Evolutionary conservation across 2,888 invertebrate genomes (phyloP), one percentile per base, ranked within the genome.

Genomic region (Lasioglossum malachurum): DNA sequence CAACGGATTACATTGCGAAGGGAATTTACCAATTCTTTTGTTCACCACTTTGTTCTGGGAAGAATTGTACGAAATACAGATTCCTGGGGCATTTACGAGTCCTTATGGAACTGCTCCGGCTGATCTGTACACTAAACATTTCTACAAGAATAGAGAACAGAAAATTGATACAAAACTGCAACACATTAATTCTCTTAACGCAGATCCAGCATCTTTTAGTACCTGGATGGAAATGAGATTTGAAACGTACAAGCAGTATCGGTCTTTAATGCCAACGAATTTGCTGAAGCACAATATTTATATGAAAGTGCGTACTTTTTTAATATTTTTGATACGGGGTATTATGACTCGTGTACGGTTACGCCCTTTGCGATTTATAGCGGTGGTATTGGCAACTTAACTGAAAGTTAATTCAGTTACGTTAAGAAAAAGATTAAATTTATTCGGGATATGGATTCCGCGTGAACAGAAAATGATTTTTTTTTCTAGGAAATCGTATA

Each of bases 1-100:
- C 2, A 74, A 89, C 4, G 93, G 94, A 7, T 77, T 97, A n/a
- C 98, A 98, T 94, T 97, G 97, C 93, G 98, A 98, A 94, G 97
- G 97, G 2, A 95, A 96, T 0, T 96, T 97, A 27, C 96, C 97
- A 10, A 95, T 96, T 4, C 96, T 96, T 0, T 94, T 98, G 81
- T 97, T 97, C 94, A 96, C 96, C 60, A 95, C 97, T 0, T 95
- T 98, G 12, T 98, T 98, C 95, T 98, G 98, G 98, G 97, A 98
- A 89, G 96, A 98, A 4, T 96, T 98, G 74, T 97, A 97, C 91
- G 94, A 95, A 81, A 89, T 94, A 19, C 96, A 96, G 87, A 95
- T 97, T 23, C 96, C 96, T 76, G 97, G 97, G 84, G 96, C 96
- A 19, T 98, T 98, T 94, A 95, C 97, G 71, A 96, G 96, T 0